Percentiles rank a stretch among this genome's conserved stretches.
Conservation (phyloP, 2,888 invertebrate species). For the Quadroppia sp. region DNA sequence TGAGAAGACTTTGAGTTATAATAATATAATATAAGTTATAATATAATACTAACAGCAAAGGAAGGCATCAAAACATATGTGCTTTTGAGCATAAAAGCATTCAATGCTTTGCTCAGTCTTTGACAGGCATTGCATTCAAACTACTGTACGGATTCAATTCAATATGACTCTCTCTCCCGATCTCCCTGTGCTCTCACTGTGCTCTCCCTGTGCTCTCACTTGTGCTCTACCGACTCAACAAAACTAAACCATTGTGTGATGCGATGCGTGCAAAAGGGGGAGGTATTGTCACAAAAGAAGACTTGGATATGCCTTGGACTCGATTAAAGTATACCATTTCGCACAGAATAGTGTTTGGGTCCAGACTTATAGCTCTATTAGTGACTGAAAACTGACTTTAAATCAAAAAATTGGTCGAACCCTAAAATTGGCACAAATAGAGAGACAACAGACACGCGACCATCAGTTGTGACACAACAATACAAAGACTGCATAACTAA, state of each 20-base stretch:
- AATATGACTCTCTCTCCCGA: constrained; percentile 9
- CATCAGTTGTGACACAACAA: neutral
- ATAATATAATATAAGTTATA: neutral
- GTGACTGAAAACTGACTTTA: constrained; percentile 27
- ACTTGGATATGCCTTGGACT: constrained; percentile 40
- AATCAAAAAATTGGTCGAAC: constrained; percentile 22
- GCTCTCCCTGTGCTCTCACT: neutral
- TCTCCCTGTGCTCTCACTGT: neutral
- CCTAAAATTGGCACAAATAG: constrained; percentile 30
- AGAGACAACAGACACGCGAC: constrained; percentile 30
- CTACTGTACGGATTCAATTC: constrained; percentile 17
- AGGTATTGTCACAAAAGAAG: constrained; percentile 31
- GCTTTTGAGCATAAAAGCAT: constrained; percentile 27
- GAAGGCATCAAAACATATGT: constrained; percentile 28
- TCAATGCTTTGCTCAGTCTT: neutral
- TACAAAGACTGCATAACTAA: constrained; percentile 30
- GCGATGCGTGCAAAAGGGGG: constrained; percentile 34
- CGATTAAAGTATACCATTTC: constrained; percentile 32
- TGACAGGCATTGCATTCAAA: constrained; percentile 5
- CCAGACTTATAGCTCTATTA: constrained; percentile 28
- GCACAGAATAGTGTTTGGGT: neutral
- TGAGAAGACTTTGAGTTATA: constrained; percentile 1
- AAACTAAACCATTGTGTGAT: constrained; percentile 22
- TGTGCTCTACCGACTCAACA: constrained; percentile 11
- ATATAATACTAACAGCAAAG: constrained; percentile 13